Base-by-base conservation (phyloP, 2,797 vertebrate genomes). In the Hoplostethus mediterraneus region DNA sequence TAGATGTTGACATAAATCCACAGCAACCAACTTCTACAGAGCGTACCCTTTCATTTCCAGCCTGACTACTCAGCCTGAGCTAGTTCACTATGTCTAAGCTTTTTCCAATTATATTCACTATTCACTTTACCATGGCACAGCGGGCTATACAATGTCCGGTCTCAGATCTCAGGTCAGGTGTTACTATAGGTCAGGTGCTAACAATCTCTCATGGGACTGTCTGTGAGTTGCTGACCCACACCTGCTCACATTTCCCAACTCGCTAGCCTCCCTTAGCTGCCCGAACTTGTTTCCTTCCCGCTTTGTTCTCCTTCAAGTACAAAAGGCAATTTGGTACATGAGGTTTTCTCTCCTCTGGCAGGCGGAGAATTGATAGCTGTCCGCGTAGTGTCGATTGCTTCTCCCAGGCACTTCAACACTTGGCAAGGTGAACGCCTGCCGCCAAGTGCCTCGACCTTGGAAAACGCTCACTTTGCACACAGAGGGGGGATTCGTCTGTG, bases 41-140 rank as follows among this genome's bases (percentile, higher is more conserved):
- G 14, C 25, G 30, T 38, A 5, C 45, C 9, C 17, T 77, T 21
- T 51, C 53, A 75, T 78, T 67, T 67, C 60, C 67, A 68, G 16
- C 49, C 67, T 45, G 44, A 5, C 57, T 64, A 45, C 60, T 75
- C 67, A 48, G 60, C 49, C 63, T 38, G 1, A 69, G 65, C 65
- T 52, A 8, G 47, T 67, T 81, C 71, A 58, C 12, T 49, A 25
- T 36, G 11, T 72, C 52, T 58, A 42, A 80, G 74, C 66, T 30
- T 42, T 80, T 71, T 70, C 75, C 68, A 84, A 73, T 83, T 80
- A 83, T 55, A 51, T 53, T 47, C 57, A 44, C 59, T 13, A n/a
- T 40, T 52, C 56, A 65, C 75, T 82, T 49, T 51, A 25, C 54
- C 25, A 56, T 30, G 61, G 66, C 28, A 67, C 38, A 71, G 12